Evolutionary conservation across 2,113 vertebrate genomes (phyloP).

Genomic region (Callocephalon fimbriatum): DNA sequence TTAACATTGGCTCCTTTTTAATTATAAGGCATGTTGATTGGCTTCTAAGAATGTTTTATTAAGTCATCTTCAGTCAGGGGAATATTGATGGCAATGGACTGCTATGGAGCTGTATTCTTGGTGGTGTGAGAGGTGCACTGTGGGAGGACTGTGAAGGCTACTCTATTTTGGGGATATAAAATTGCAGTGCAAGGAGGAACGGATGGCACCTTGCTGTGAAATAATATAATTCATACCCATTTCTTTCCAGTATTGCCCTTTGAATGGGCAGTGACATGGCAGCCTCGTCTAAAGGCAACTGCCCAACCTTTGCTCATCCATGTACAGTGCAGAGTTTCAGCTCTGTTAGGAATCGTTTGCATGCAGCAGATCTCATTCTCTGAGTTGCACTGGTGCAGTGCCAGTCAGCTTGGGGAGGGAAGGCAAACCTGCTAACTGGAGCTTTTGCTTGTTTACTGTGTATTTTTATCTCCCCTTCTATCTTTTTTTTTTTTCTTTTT

Average conservation of each 20-base stretch:
- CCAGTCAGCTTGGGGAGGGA: slow-evolving; percentile 19
- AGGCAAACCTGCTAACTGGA: slow-evolving; percentile 35
- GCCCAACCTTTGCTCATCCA: neutral
- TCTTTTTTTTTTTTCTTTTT: neutral
- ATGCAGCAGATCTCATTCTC: slow-evolving; percentile 9
- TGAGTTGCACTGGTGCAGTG: slow-evolving; percentile 29
- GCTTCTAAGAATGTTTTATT: slow-evolving; percentile 38
- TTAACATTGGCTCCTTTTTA: neutral
- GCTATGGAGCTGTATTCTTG: neutral
- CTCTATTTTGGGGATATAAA: slow-evolving; percentile 61
- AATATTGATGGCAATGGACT: neutral
- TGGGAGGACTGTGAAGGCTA: slow-evolving; percentile 52
- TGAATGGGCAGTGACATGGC: slow-evolving; percentile 44
- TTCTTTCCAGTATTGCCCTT: slow-evolving; percentile 25
- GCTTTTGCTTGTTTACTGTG: slow-evolving; percentile 59
- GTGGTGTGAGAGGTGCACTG: slow-evolving; percentile 29
- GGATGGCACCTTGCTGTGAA: slow-evolving; percentile 66
- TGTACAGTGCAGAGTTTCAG: neutral
- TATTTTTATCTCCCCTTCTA: slow-evolving; percentile 70
- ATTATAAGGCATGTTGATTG: neutral
- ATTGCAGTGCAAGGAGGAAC: slow-evolving; percentile 47
- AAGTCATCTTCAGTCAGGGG: slow-evolving; percentile 23
- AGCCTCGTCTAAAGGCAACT: slow-evolving; percentile 38
- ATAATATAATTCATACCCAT: slow-evolving; percentile 14
- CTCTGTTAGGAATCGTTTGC: neutral